Evolutionary conservation across 2,888 invertebrate genomes (phyloP).

Genomic region (Nymphalis c-album): DNA sequence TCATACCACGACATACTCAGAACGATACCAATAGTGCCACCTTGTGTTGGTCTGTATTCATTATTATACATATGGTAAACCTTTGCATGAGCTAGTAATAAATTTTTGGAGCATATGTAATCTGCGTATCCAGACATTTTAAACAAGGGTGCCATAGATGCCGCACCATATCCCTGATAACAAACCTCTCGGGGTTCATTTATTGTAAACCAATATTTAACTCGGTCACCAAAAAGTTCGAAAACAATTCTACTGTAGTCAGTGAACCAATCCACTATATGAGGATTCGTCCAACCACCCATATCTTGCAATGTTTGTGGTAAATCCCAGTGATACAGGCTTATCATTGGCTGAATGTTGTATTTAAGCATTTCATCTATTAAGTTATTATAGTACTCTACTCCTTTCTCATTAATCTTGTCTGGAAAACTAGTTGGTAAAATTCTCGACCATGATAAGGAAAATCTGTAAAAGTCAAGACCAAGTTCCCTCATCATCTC

Average conservation of each 20-base stretch:
- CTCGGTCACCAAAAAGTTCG: slow-evolving; percentile 64
- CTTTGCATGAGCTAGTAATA: slow-evolving; percentile 77
- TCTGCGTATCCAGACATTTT: slow-evolving; percentile 62
- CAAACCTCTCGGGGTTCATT: slow-evolving; percentile 73
- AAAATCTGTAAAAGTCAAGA: slow-evolving; percentile 73
- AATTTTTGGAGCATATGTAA: slow-evolving; percentile 69
- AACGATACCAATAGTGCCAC: slow-evolving; percentile 64
- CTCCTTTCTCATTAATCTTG: slow-evolving; percentile 67
- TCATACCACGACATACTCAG: slow-evolving; percentile 79
- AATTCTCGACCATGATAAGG: slow-evolving; percentile 82
- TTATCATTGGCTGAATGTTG: slow-evolving; percentile 79
- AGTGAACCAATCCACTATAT: slow-evolving; percentile 62
- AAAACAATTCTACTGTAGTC: slow-evolving; percentile 64
- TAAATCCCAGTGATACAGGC: slow-evolving; percentile 71
- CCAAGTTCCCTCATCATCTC: slow-evolving; percentile 59
- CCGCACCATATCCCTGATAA: slow-evolving; percentile 62
- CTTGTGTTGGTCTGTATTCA: slow-evolving; percentile 52
- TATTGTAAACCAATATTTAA: slow-evolving; percentile 79
- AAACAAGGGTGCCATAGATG: slow-evolving; percentile 49
- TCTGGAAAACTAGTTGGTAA: slow-evolving; percentile 77
- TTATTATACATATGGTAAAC: slow-evolving; percentile 59
- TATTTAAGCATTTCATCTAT: slow-evolving; percentile 75
- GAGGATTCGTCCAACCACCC: slow-evolving; percentile 71
- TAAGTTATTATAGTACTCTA: slow-evolving; percentile 51
- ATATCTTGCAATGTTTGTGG: slow-evolving; percentile 51